Evolutionary conservation across 2,113 vertebrate genomes (phyloP), one percentile per base, ranked within the genome.

Genomic region (Epinephelus moara): DNA sequence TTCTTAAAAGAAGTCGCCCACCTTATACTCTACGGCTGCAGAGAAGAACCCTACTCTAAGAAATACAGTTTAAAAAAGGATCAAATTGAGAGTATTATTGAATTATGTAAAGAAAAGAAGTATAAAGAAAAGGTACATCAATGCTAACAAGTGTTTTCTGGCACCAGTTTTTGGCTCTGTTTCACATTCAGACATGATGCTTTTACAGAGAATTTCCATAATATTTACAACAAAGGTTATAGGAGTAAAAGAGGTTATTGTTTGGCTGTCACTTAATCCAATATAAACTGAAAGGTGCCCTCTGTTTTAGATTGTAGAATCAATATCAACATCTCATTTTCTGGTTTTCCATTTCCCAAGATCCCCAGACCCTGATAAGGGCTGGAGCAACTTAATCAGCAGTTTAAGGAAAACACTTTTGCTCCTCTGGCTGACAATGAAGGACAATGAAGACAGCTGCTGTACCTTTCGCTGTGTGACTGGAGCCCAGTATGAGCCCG

Each of bases 241-340:
- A 84, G 69, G 50, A 56, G 62, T 75, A 80, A 79, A 69, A 15
- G 3, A 23, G 14, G 55, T 71, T 85, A 57, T 66, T 82, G 66
- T 78, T 52, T 66, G 27, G 17, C 61, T 74, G 70, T 84, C 80
- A 75, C 37, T 69, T 80, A 23, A 75, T 75, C 64, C 76, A 84
- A 86, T 67, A 80, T 14, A 70, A 86, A 85, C 62, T 87, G 75
- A 92, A 86, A 91, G 86, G 80, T 85, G 88, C 89, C 85, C 88
- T 85, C 74, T 90, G 87, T 81, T 88, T 84, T 63, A 27, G 45
- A 92, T 81, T 71, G 82, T 85, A 69, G 52, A 85, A 93, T 92
- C 90, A 82, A 92, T 93, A 92, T 79, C 84, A 86, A 88, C 89
- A 75, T 89, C 86, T 87, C 69, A 88, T 89, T 92, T 89, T 88